Conservation (phyloP, 2,113 vertebrate genomes). For the Ceyx melanurus region DNA sequence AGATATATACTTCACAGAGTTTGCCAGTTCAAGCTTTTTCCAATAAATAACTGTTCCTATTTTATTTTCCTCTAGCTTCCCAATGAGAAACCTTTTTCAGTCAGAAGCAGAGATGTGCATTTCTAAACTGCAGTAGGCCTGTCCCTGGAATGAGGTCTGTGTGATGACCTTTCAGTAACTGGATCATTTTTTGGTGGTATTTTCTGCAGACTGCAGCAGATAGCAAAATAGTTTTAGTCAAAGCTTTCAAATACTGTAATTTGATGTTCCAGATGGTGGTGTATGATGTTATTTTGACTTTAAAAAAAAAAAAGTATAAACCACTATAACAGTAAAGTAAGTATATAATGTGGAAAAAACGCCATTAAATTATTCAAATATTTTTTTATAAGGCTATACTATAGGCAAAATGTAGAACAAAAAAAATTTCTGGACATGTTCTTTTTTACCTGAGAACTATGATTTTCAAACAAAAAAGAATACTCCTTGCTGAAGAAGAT, state of each 20-base stretch:
- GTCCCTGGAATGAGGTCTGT: background rate
- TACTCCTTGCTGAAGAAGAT: background rate
- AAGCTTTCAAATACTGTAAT: constrained; percentile 35
- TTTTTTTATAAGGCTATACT: background rate
- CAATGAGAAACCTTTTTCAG: background rate
- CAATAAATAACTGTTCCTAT: background rate
- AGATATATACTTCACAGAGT: rapidly evolving
- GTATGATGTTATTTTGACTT: constrained; percentile 10
- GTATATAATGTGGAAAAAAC: background rate
- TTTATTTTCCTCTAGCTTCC: background rate
- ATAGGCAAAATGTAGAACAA: background rate
- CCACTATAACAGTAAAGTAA: too few species aligned
- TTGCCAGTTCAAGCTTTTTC: background rate
- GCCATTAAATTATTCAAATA: constrained; percentile 3
- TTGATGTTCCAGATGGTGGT: constrained; percentile 4
- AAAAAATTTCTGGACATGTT: background rate
- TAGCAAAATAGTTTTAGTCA: constrained; percentile 23
- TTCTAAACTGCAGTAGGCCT: background rate
- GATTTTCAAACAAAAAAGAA: constrained; percentile 14
- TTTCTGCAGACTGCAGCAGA: constrained; percentile 39
- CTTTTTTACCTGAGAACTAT: background rate
- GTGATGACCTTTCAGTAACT: background rate
- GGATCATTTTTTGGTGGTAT: background rate
- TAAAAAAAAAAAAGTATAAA: too few species aligned
- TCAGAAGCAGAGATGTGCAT: background rate